Evolutionary conservation across 2,797 vertebrate species (phyloP), one percentile per base, ranked within the genome.

Genomic region (Limosa lapponica): DNA sequence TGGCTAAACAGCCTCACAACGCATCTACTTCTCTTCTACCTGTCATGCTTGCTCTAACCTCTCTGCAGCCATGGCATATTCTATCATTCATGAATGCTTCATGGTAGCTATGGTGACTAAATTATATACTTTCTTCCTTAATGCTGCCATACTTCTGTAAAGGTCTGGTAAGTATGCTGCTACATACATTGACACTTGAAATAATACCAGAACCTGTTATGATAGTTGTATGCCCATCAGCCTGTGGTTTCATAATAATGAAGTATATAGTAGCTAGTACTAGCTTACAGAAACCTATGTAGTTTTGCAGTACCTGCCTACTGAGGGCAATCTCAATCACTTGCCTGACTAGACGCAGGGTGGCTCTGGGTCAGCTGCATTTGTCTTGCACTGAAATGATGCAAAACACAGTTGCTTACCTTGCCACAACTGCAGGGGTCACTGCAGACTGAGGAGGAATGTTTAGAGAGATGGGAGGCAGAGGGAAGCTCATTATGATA

Each of bases 91-190:
- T 85, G 39, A 96, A 87, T 93, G 83, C 82, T 89, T 95, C 79
- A 39, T 58, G 66, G 30, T 79, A 83, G 37, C 30, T 82, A 12
- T 59, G 39, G n/a, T 95, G 58, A 86, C 95, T 98, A 97, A 98
- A 93, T 62, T 41, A 39, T 74, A 43, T 94, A 36, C 24, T 95
- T 95, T 96, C 97, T 97, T 94, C 97, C 95, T 98, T 98, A 98
- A 98, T 97, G 99, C 99, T 98, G 98, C 98, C 98, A 91, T 98
- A 95, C 96, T 93, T 97, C 91, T 98, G 96, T 98, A 96, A 97
- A 66, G 66, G 66, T 93, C 93, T 91, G 98, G 98, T 98, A 97
- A 98, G 98, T 98, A 61, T 51, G 11, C 46, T 70, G 37, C 20
- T 19, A 30, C 30, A 32, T 59, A 59, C 30, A 22, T 15, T 36